Base-by-base conservation (phyloP, 2,113 vertebrate genomes). In the Mystacornis crossleyi region DNA sequence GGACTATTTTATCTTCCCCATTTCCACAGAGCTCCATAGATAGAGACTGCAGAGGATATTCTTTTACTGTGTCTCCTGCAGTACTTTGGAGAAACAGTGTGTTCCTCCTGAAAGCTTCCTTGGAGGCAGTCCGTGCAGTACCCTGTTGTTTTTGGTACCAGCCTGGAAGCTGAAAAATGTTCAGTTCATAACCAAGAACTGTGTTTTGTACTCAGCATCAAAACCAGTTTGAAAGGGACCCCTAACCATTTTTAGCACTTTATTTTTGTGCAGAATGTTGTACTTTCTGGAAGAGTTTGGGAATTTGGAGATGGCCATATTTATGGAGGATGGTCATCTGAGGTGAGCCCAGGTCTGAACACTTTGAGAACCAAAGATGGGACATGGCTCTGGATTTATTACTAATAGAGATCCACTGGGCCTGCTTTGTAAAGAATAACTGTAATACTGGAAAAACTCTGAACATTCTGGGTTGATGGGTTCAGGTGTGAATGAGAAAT, bases 151-250 rank as follows among this genome's bases (percentile, higher is more conserved):
- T 71, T 83, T 79, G 50, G 36, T 80, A 45, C 47, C n/a, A 70
- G 36, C 28, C 57, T 70, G 64, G 34, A 72, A 91, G 38, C 43
- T 84, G 47, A 42, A 57, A 50, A 72, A 21, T 14, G 2, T 50
- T 67, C 48, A 9, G 1, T 31, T 61, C 21, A 12, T 7, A 55
- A 24, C 53, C 33, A 48, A 60, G 34, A 67, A 50, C 14, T 4
- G 0, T n/a, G 13, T 31, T 72, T 67, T 40, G 9, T 40, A 33
- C 42, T 60, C 0, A 0, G n/a, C 40, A 47, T n/a, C 34, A 58
- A 38, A 34, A 6, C 0, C 14, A 33, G 5, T 40, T 57, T 42
- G 10, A 58, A 88, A 25, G 3, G 2, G 33, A 43, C 57, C 50
- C 18, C 10, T 20, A 18, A 47, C 6, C 12, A 9, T 53, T 81